Conservation (phyloP, 1,140 invertebrate species). For the Cydia strobilella region DNA sequence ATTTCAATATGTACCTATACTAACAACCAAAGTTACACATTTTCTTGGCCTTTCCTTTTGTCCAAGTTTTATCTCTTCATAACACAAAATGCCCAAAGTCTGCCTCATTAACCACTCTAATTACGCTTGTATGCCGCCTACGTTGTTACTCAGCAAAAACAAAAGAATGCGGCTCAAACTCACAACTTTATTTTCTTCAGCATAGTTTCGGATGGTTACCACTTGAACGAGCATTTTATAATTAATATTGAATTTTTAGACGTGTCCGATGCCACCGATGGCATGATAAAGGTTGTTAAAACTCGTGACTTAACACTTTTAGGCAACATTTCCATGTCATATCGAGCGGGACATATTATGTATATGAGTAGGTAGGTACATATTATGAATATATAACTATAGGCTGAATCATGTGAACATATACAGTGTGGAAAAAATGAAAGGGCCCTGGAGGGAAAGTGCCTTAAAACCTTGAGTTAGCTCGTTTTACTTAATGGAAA, state of each 20-base stretch:
- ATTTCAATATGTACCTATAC: too few species aligned
- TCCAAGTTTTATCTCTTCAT: not conserved
- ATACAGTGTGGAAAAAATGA: too few species aligned
- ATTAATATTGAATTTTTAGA: constrained; percentile 16
- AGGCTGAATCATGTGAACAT: too few species aligned
- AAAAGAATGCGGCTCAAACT: constrained; percentile 7
- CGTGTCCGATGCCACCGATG: not conserved
- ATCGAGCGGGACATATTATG: not conserved
- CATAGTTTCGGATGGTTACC: constrained; percentile 5
- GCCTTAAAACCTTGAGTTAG: too few species aligned
- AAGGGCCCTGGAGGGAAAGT: too few species aligned
- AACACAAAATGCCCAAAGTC: not conserved
- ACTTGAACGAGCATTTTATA: constrained; percentile 12
- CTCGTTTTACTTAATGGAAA: too few species aligned
- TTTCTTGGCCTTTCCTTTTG: not conserved
- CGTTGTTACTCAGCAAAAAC: constrained; percentile 20
- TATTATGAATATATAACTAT: too few species aligned
- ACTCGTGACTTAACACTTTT: constrained; percentile 18
- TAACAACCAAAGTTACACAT: not conserved
- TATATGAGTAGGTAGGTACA: not conserved
- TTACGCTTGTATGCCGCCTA: not conserved
- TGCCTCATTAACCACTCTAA: not conserved
- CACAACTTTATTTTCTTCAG: not conserved
- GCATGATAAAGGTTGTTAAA: constrained; percentile 6
- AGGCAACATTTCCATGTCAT: not conserved